Evolutionary conservation across 2,113 vertebrate genomes (phyloP), one percentile per base, ranked within the genome.

Genomic region (Microtus richardsoni): DNA sequence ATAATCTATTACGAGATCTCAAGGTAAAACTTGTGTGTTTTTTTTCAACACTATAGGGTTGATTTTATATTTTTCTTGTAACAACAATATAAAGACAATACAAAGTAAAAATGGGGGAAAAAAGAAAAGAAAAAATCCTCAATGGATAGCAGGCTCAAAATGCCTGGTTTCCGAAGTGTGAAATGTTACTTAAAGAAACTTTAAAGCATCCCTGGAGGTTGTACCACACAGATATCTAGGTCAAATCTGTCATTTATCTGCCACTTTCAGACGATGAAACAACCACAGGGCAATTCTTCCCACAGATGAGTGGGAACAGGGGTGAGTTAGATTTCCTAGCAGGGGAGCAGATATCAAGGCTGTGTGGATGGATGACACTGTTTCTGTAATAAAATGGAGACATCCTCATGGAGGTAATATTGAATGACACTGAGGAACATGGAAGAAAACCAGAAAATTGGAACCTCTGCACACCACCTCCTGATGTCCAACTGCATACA

Each of bases 191-290:
- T 90, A 36, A 88, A 36, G 92, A 95, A 97, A 96, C 88, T 73
- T 79, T 66, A 92, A 95, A 94, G 88, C 52, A 85, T 78, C 93
- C 80, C 75, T 36, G 21, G 88, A 97, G 80, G 60, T 71, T 95
- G 8, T 36, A 91, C 91, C 44, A 90, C 85, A 97, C 47, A 93
- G 93, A 78, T 91, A 97, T 96, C 52, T 88, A 91, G 95, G 93
- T 96, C 93, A 96, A 83, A 82, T 92, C 33, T 92, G 95, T 91
- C 95, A 92, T 86, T 96, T 93, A 97, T 88, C 87, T 91, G 89
- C 89, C 90, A 96, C 75, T 93, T 95, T 80, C 92, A 92, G 84
- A 96, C 79, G 96, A 93, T 88, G 90, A 93, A 94, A 93, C 1
- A 8, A 94, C 84, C 78, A 93, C 93, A 52, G 89, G 49, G 74